phyloP scores from a whole-genome alignment of 2,113 vertebrate species.

The Fukomys damarensis region DNA sequence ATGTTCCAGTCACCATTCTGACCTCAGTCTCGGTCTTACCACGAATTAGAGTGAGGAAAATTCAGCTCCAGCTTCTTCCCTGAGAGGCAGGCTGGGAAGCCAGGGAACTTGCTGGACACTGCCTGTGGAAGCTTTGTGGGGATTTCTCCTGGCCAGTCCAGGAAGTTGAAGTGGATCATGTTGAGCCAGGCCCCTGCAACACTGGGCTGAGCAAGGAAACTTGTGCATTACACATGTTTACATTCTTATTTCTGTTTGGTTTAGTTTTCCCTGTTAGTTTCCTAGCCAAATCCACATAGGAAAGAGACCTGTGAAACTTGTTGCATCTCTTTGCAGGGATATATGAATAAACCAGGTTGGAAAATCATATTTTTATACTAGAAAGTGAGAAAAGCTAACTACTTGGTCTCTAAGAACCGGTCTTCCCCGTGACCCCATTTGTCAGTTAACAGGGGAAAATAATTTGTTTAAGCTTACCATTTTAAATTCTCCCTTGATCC shows the following conservation, averaged over 20 bases:
- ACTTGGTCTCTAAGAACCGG: background rate
- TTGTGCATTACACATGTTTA: background rate
- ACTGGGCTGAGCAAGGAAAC: background rate
- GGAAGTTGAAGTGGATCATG: background rate
- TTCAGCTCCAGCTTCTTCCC: background rate
- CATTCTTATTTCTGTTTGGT: background rate
- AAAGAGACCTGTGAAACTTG: background rate
- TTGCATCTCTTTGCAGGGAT: background rate
- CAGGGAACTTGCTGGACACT: background rate
- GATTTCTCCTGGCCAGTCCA: background rate
- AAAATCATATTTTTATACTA: background rate
- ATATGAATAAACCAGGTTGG: background rate
- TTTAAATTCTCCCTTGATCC: background rate
- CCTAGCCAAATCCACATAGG: background rate
- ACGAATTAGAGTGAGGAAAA: too few relatives aligned
- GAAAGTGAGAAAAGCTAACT: background rate
- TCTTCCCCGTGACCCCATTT: background rate
- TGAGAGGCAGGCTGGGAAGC: background rate
- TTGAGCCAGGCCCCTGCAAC: accelerated
- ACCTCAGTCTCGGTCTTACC: background rate
- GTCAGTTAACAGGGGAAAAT: background rate
- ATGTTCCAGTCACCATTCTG: background rate
- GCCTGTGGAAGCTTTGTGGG: background rate
- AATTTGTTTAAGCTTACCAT: background rate
- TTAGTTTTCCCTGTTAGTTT: background rate